Conservation (phyloP, 2,888 invertebrate species). For the Steinernema hermaphroditum region DNA sequence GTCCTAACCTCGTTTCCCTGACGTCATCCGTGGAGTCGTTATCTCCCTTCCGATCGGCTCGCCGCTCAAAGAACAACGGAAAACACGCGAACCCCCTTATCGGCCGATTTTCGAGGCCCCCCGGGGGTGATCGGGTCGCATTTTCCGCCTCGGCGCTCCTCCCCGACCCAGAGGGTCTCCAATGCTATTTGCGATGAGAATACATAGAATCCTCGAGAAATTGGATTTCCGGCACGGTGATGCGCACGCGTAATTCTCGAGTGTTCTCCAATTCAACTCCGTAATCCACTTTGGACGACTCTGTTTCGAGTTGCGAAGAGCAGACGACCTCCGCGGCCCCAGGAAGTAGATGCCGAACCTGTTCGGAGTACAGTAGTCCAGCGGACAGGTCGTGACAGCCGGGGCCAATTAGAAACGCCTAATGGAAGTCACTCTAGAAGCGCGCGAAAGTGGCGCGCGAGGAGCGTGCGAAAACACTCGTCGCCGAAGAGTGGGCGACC, state of each 20-base stretch:
- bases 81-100: neutral
- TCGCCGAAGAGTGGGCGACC: neutral
- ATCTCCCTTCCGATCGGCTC: neutral
- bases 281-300: conserved; percentile 8
- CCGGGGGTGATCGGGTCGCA: neutral
- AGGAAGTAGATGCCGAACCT: neutral
- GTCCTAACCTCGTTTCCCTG: conserved; percentile 22
- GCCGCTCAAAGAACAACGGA: conserved; percentile 14
- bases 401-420: neutral
- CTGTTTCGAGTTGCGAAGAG: conserved; percentile 14
- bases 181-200: neutral
- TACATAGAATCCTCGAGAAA: conserved; percentile 2
- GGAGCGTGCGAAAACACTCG: conserved; percentile 6
- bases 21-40: neutral
- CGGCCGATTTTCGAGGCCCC: conserved; percentile 1
- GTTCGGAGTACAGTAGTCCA: too few relatives aligned
- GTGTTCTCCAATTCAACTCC: conserved; percentile 15
- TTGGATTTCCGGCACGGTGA: conserved; percentile 4
- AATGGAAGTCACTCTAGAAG: conserved; percentile 17
- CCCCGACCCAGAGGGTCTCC: neutral
- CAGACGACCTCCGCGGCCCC: neutral
- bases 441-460: conserved; percentile 15
- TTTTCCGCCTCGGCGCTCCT: conserved; percentile 6
- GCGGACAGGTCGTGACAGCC: too few relatives aligned
- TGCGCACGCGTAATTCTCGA: conserved; percentile 19